A percentile compares a stretch with the other conserved stretches of the same genome.
phyloP scores from a whole-genome alignment of 2,888 invertebrate genomes.

The Loripinus fragilis region DNA sequence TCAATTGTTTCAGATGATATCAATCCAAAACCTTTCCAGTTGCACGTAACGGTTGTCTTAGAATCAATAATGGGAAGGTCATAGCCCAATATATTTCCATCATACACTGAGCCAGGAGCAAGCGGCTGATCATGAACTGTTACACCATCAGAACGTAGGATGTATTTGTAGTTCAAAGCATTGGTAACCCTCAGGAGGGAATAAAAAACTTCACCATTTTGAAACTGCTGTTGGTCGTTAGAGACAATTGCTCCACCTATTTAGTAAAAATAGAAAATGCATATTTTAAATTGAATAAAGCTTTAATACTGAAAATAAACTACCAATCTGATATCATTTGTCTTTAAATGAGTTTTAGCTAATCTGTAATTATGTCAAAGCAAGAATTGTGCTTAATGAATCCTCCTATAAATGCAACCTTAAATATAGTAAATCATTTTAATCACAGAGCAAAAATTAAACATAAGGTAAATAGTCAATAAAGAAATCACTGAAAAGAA shows the following conservation, averaged over 20 bases:
- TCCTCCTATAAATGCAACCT: too few species aligned
- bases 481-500: too few species aligned
- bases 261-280: too few species aligned
- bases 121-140: constrained; percentile 67
- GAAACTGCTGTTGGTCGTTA: constrained; percentile 63
- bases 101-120: constrained; percentile 69
- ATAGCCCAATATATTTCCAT: constrained; percentile 61
- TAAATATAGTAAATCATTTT: too few species aligned
- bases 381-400: too few species aligned
- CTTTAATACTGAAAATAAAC: too few species aligned
- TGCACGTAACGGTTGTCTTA: constrained; percentile 59
- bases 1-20: not conserved
- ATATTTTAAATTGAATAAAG: too few species aligned
- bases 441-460: too few species aligned
- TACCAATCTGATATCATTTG: too few species aligned
- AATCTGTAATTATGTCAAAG: too few species aligned
- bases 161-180: constrained; percentile 59
- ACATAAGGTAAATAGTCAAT: too few species aligned
- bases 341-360: too few species aligned
- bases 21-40: constrained; percentile 74
- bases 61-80: constrained; percentile 62
- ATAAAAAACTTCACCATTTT: constrained; percentile 66
- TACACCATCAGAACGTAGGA: constrained; percentile 69
- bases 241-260: not conserved
- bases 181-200: constrained; percentile 66